Evolutionary conservation across 2,888 invertebrate genomes (phyloP).

Genomic region (Carcina quercana): DNA sequence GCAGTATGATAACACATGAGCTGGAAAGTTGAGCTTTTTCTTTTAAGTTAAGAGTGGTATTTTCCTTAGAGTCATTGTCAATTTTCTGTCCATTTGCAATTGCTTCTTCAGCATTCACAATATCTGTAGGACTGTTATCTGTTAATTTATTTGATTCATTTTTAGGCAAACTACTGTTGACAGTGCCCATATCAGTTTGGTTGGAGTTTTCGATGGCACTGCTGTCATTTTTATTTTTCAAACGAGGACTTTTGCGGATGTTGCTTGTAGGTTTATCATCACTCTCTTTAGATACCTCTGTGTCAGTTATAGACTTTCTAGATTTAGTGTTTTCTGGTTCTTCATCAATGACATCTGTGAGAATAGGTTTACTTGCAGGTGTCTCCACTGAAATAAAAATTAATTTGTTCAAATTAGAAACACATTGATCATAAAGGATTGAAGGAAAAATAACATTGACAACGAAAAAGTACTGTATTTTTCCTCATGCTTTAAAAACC

Average conservation of each 20-base stretch:
- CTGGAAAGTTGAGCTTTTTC: constrained; percentile 23
- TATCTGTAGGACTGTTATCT: too few species aligned
- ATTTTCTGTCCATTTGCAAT: too few species aligned
- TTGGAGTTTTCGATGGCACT: constrained; percentile 11
- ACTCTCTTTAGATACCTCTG: constrained; percentile 8
- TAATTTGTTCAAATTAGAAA: too few species aligned
- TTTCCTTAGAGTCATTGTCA: too few species aligned
- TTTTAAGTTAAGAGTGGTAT: too few species aligned
- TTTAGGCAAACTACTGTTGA: neutral
- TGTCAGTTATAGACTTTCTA: constrained; percentile 15
- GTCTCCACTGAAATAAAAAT: constrained; percentile 28
- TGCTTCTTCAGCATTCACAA: too few species aligned
- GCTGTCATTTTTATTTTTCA: constrained; percentile 16
- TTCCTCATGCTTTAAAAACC: too few species aligned
- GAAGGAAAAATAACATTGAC: too few species aligned
- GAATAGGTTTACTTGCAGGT: constrained; percentile 21
- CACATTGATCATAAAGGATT: too few species aligned
- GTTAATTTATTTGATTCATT: too few species aligned
- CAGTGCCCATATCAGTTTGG: constrained; percentile 15
- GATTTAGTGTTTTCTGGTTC: constrained; percentile 34
- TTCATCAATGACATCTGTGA: constrained; percentile 38
- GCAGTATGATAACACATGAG: constrained; percentile 30
- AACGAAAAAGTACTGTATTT: too few species aligned
- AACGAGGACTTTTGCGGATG: constrained; percentile 24
- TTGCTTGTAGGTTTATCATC: constrained; percentile 13